These are phyloP conservation scores for Pectinophora gossypiella DNA, from an alignment of 1,140 invertebrate genomes.

Conservation along the genomic window DNA sequence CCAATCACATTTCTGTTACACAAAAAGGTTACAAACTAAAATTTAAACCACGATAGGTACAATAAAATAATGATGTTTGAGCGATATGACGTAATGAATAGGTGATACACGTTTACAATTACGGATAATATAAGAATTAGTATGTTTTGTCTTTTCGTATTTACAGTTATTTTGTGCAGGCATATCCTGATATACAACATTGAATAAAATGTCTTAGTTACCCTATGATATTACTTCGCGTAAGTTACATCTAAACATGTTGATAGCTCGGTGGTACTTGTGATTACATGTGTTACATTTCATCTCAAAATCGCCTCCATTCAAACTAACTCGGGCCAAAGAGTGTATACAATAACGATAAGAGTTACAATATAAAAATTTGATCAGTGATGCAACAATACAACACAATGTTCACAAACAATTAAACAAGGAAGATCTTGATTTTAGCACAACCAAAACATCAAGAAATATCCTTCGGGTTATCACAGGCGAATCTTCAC, in stretches of 20 bases:
- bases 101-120: background rate
- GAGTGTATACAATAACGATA: too few relatives aligned
- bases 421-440: background rate
- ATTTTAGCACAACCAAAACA: background rate
- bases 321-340: too few relatives aligned
- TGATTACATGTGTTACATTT: too few relatives aligned
- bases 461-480: background rate
- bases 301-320: too few relatives aligned
- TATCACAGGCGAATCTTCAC: too few relatives aligned
- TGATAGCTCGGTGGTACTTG: background rate
- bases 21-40: conserved; percentile 21
- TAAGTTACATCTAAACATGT: background rate
- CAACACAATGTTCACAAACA: too few relatives aligned
- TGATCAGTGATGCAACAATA: too few relatives aligned
- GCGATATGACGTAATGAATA: background rate
- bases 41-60: background rate
- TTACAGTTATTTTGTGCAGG: background rate
- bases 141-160: too few relatives aligned
- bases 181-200: background rate
- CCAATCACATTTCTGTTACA: conserved; percentile 44
- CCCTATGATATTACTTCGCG: background rate
- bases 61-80: background rate
- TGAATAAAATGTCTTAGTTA: background rate
- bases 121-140: background rate
- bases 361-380: too few relatives aligned